Evolutionary conservation across 2,797 vertebrate genomes (phyloP).

Genomic region (Rousettus madagascariensis): DNA sequence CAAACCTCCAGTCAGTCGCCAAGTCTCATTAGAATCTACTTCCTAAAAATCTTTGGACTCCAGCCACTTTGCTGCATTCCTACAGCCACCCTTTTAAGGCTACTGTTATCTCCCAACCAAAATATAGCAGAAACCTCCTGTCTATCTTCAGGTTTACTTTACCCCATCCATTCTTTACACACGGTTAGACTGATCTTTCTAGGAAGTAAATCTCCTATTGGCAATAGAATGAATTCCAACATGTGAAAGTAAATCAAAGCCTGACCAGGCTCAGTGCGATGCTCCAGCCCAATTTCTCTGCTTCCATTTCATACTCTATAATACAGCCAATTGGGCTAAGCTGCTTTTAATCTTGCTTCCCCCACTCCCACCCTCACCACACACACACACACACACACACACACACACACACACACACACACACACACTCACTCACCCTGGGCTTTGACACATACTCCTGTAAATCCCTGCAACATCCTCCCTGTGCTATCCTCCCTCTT

Average conservation of each 20-base stretch:
- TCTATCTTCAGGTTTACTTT: not conserved
- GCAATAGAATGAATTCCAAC: not conserved
- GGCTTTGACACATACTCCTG: not conserved
- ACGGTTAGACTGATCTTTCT: not conserved
- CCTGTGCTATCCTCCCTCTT: too few species aligned
- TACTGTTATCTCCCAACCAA: not conserved
- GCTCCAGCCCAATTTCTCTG: not conserved
- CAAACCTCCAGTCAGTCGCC: not conserved
- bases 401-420: too few species aligned
- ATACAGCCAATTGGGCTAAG: not conserved
- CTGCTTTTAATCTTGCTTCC: not conserved
- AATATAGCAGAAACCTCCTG: not conserved
- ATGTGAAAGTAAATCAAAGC: not conserved
- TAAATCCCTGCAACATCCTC: not conserved
- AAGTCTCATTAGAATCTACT: not conserved
- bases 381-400: too few species aligned
- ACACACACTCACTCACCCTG: too few species aligned
- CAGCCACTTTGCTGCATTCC: not conserved
- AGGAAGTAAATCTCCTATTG: not conserved
- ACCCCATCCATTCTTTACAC: not conserved
- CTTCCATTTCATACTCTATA: not conserved
- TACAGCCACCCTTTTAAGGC: not conserved
- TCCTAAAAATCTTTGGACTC: not conserved
- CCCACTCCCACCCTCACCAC: not conserved
- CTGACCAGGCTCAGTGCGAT: accelerated